These are phyloP conservation scores for Xenus cinereus DNA, from an alignment of 2,113 vertebrate species.

Conservation along the genomic window DNA sequence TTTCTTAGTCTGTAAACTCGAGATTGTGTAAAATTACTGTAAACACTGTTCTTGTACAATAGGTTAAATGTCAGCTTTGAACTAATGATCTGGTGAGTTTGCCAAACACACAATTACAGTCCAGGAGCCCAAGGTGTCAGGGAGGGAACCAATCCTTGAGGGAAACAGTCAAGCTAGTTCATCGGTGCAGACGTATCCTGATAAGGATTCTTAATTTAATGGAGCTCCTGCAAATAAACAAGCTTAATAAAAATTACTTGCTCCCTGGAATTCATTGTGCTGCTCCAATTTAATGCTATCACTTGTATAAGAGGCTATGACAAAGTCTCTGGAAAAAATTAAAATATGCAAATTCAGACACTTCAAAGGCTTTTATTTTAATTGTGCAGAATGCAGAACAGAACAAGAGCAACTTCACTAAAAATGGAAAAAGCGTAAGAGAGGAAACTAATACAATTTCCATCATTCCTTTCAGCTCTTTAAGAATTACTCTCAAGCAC, in stretches of 20 bases:
- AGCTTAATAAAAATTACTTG: conserved; percentile 62
- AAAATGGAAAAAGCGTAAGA: conserved; percentile 20
- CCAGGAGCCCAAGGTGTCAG: background rate
- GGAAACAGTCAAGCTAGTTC: background rate
- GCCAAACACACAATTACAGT: background rate
- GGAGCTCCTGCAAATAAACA: conserved; percentile 63
- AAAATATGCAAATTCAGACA: conserved; percentile 66
- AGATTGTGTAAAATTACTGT: background rate
- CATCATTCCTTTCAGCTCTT: background rate
- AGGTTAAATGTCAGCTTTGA: background rate
- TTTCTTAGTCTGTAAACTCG: background rate
- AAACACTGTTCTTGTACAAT: background rate
- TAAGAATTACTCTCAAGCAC: background rate
- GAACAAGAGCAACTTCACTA: conserved; percentile 53
- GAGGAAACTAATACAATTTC: conserved; percentile 15
- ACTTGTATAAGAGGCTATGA: conserved; percentile 52
- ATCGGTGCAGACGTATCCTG: background rate
- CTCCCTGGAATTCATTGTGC: conserved; percentile 60
- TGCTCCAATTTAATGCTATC: conserved; percentile 57
- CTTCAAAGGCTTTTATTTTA: conserved; percentile 70
- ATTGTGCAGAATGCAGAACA: conserved; percentile 59
- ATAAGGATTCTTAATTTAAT: conserved; percentile 63
- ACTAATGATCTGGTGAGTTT: background rate
- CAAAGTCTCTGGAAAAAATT: conserved; percentile 36
- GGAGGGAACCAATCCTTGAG: background rate